Base-by-base conservation (phyloP, 2,888 invertebrate genomes). In the Cephus pygmeus region DNA sequence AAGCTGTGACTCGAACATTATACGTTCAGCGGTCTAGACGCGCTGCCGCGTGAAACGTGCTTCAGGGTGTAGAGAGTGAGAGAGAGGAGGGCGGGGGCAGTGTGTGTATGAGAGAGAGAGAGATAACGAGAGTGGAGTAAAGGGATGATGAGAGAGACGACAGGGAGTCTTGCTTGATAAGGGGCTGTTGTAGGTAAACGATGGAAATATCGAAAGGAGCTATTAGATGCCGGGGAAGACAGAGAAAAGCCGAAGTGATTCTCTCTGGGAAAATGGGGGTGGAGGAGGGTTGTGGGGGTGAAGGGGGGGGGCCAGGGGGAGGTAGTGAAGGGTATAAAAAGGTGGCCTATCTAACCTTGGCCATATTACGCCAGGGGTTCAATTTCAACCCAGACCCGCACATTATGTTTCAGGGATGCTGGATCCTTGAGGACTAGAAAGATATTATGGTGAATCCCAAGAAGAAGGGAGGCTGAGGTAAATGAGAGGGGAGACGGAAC, bases 351-450 rank as follows among this genome's bases (percentile, higher is more conserved):
- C 71, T 31, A 71, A 33, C 31, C 71, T 31, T 71, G 71, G 71
- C 31, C 31, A 71, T 71, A 71, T 71, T 71, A 33, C 71, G 33
- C 12, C 31, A 31, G 31, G 33, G 71, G 71, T 71, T 71, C 71
- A 74, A 74, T 74, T 33, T 74, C 74, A 74, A 56, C 71, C 71
- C 15, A 12, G 71, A 71, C 71, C 71, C 71, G 15, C 71, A 31
- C 71, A 71, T 71, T 71, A 71, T 33, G 71, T 31, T 71, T 30
- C 30, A 12, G 71, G 33, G 71, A 12, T 71, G 12, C 33, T 30
- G 31, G 71, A 34, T 71, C 31, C 71, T 31, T 33, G 33, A 15
- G 71, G 71, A 33, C 71, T 23, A 23, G 36, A 23, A 33, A 30
- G 74, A 74, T 34, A 74, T 36, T 30, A 74, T 36, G 74, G 35